A percentile compares a stretch with the other conserved stretches of the same genome.
Evolutionary conservation across 1,140 invertebrate genomes (phyloP).

Genomic region (Parasteatoda tepidariorum): DNA sequence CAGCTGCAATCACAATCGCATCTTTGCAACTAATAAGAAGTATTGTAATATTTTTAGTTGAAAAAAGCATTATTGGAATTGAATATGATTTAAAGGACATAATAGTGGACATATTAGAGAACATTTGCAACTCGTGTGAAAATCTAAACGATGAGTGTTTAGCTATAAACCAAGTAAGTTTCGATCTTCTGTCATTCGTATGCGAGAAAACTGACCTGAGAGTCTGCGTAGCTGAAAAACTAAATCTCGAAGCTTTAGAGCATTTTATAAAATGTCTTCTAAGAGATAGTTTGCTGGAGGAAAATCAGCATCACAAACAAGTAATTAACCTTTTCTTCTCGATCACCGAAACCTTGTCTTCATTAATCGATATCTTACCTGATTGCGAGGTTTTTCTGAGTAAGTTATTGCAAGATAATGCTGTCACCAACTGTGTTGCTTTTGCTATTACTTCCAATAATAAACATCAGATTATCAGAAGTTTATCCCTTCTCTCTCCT

Average conservation of each 20-base stretch:
- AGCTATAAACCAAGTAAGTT: not conserved
- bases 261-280: constrained; percentile 7
- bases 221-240: not conserved
- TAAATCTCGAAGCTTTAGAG: constrained; percentile 12
- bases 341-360: constrained; percentile 8
- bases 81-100: constrained; percentile 6
- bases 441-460: constrained; percentile 19
- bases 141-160: not conserved
- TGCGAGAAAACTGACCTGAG: constrained; percentile 14
- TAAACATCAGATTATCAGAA: constrained; percentile 8
- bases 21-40: not conserved
- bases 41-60: not conserved
- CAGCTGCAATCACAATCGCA: not conserved
- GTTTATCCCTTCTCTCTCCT: constrained; percentile 12
- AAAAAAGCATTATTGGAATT: not conserved
- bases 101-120: constrained; percentile 9
- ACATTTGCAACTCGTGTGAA: not conserved
- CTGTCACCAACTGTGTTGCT: not conserved
- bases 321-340: constrained; percentile 27
- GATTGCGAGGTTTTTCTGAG: not conserved
- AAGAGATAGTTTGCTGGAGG: not conserved
- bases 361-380: not conserved
- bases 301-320: not conserved
- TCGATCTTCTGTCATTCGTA: constrained; percentile 19
- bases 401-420: constrained; percentile 1